Evolutionary conservation across 2,888 invertebrate species (phyloP).

Genomic region (Troides helena): DNA sequence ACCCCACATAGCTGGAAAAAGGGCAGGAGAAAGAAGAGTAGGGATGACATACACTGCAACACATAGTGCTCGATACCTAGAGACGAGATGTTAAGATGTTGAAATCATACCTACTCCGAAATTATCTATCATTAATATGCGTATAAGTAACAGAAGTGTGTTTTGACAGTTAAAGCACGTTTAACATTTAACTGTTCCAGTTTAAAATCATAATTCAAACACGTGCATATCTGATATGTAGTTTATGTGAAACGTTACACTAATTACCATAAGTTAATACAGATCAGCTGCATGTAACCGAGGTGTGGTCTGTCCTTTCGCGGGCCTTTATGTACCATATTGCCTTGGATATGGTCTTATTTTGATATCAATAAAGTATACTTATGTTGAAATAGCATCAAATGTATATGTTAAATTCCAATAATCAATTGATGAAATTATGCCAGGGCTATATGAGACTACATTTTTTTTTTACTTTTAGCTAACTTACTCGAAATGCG

Average conservation of each 20-base stretch:
- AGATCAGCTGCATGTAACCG: slow-evolving; percentile 9
- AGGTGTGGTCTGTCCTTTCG: slow-evolving; percentile 19
- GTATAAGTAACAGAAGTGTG: not conserved
- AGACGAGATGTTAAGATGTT: too few species aligned
- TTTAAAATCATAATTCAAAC: slow-evolving; percentile 24
- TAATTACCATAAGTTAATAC: slow-evolving; percentile 27
- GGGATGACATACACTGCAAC: too few species aligned
- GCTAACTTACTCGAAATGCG: not conserved
- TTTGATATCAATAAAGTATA: slow-evolving; percentile 6
- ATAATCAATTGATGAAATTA: not conserved
- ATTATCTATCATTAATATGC: not conserved
- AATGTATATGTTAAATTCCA: not conserved
- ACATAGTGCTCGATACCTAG: too few species aligned
- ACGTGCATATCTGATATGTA: slow-evolving; percentile 22
- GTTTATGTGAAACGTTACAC: slow-evolving; percentile 17
- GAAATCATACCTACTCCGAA: not conserved
- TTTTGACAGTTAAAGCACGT: slow-evolving; percentile 10
- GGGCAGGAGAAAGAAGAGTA: too few species aligned
- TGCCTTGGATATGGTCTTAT: slow-evolving; percentile 10
- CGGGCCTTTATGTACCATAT: slow-evolving; percentile 4
- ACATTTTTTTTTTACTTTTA: not conserved
- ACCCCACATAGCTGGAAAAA: too few species aligned
- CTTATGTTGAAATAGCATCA: not conserved
- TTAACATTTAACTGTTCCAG: slow-evolving; percentile 9
- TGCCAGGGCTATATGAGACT: not conserved